A percentile compares a stretch with the other conserved stretches of the same genome.
phyloP scores from a whole-genome alignment of 1,140 invertebrate genomes.

The Trichonephila clavipes region DNA sequence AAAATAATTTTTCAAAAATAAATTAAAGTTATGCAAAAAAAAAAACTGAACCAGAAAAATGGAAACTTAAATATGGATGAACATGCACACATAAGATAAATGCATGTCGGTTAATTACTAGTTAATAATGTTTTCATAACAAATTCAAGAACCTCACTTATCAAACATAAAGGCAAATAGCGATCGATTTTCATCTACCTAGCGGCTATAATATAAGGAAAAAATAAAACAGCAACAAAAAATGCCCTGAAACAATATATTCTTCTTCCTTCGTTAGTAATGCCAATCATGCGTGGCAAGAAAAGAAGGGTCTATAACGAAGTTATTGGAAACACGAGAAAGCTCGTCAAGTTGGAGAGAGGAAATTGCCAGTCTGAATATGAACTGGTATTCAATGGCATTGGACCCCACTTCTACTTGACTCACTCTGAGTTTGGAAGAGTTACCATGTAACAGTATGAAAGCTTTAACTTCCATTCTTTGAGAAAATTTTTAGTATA shows the following conservation, averaged over 20 bases:
- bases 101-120: no score
- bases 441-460: background rate
- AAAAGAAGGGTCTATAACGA: slow-evolving; percentile 14
- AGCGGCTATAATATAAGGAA: background rate
- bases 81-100: no score
- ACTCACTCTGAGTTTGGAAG: background rate
- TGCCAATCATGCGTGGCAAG: slow-evolving; percentile 19
- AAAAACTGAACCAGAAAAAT: background rate
- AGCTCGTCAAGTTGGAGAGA: background rate
- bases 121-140: no score
- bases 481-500: background rate
- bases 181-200: background rate
- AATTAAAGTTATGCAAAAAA: background rate
- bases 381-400: background rate
- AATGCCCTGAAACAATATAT: background rate
- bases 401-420: background rate
- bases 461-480: background rate
- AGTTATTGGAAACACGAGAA: slow-evolving; percentile 54
- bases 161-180: background rate
- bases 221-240: background rate
- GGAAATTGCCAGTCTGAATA: slow-evolving; percentile 39
- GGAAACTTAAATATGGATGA: background rate
- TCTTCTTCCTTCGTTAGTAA: slow-evolving; percentile 6
- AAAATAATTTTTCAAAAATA: background rate
- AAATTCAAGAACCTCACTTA: background rate